Evolutionary conservation across 2,888 invertebrate species (phyloP), one percentile per base, ranked within the genome.

Genomic region (Trimorus sp.): DNA sequence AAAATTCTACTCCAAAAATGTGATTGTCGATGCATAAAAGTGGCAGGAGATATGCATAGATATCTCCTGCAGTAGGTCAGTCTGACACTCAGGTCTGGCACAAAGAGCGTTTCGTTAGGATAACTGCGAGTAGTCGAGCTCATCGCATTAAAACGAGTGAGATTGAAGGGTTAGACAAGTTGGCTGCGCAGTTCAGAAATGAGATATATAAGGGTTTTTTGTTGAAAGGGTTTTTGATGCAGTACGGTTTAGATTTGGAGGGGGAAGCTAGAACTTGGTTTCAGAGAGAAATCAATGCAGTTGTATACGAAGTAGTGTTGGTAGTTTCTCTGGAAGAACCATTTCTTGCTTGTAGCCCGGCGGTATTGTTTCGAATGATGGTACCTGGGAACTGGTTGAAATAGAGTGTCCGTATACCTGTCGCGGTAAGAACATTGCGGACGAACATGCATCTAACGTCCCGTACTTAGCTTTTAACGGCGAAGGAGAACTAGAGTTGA

Each of bases 101-200:
- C 37, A 56, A 56, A 37, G 37, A 56, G 37, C 37, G 37, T 37
- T 56, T 12, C 15, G 8, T 74, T 36, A 53, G 65, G 48, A 53
- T 74, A n/a, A 74, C 74, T 45, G 60, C 48, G 26, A 62, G 62
- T 45, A 54, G 38, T 6, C 54, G 12, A 63, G 73, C 62, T 11
- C 73, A 73, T 14, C 42, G 48, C 16, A 73, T 63, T 9, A 54
- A 60, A 53, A 71, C 53, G 2, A 59, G 60, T 26, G 12, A 60
- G 16, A 26, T 26, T 26, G 36, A 60, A 11, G 45, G 42, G 54
- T 65, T 74, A 48, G 36, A 53, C 14, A 36, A 0, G 6, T 37
- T 56, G 37, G 37, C 56, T 12, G n/a, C 6, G 37, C 9, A 37
- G n/a, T 56, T 56, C 15, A 37, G 8, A 56, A 37, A 56, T 12